Conservation (phyloP, 2,888 invertebrate species). For the Drosophila mayaguana region DNA sequence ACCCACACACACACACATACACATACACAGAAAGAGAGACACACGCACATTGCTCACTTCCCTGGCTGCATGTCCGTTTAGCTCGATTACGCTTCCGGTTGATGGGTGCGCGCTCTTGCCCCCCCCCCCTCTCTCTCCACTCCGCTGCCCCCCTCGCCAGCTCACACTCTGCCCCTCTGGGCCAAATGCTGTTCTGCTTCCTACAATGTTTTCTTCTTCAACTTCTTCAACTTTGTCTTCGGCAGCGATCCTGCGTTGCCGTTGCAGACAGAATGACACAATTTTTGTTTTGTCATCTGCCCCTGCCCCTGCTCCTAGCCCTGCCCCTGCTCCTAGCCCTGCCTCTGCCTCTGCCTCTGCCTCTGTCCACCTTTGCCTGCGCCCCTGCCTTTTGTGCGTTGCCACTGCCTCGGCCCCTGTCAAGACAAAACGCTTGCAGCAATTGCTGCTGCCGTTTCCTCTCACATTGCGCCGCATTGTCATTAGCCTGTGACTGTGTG, state of each 20-base stretch:
- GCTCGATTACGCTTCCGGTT: constrained; percentile 82
- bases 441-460: constrained; percentile 70
- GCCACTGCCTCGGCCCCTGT: constrained; percentile 11
- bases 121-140: not conserved
- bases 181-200: constrained; percentile 40
- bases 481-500: constrained; percentile 62
- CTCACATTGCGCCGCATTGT: constrained; percentile 63
- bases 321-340: constrained; percentile 7
- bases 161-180: constrained; percentile 6
- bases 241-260: constrained; percentile 69
- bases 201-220: constrained; percentile 16
- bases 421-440: constrained; percentile 61
- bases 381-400: constrained; percentile 9
- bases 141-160: constrained; percentile 1
- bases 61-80: constrained; percentile 68
- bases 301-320: constrained; percentile 28
- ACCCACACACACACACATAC: constrained; percentile 55
- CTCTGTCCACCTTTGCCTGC: constrained; percentile 31
- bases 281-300: constrained; percentile 80
- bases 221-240: constrained; percentile 15
- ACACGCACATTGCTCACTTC: constrained; percentile 69
- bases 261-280: constrained; percentile 68
- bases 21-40: not conserved
- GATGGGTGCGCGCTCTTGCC: constrained; percentile 30
- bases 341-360: constrained; percentile 21